Percentiles rank a stretch among this genome's conserved stretches.
These are phyloP conservation scores for Allobates femoralis DNA, from an alignment of 2,797 vertebrate genomes.

Conservation along the genomic window DNA sequence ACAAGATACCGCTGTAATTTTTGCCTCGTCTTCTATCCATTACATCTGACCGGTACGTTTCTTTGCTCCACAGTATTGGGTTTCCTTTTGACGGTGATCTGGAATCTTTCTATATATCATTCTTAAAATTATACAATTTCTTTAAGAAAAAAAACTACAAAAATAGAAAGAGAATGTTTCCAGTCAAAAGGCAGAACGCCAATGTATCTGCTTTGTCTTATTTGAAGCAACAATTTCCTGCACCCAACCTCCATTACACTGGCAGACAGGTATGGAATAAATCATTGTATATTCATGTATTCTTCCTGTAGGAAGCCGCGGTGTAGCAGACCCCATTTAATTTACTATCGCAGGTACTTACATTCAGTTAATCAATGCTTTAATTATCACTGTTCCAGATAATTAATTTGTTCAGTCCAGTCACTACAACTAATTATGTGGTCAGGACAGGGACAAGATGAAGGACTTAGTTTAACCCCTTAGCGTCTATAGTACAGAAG, in stretches of 20 bases:
- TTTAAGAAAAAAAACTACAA: background rate
- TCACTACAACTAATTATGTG: background rate
- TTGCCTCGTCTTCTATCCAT: too few species aligned
- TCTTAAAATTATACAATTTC: background rate
- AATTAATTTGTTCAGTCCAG: background rate
- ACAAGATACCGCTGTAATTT: too few species aligned
- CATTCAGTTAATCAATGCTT: slow-evolving; percentile 21
- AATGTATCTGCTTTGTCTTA: background rate
- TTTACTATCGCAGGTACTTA: slow-evolving; percentile 3
- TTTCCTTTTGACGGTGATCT: too few species aligned
- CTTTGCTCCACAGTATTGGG: too few species aligned
- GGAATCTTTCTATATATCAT: too few species aligned
- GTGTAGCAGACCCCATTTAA: background rate
- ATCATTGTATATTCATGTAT: background rate
- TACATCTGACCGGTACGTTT: too few species aligned
- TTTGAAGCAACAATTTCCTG: background rate
- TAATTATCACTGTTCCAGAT: background rate
- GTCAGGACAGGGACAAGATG: background rate
- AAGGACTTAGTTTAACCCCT: background rate
- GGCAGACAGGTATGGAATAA: background rate
- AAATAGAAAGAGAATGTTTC: background rate
- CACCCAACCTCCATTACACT: background rate
- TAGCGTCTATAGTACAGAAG: too few species aligned
- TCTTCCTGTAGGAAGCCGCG: background rate
- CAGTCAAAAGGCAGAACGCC: background rate